A percentile compares a stretch with the other conserved stretches of the same genome.
phyloP scores from a whole-genome alignment of 2,888 invertebrate genomes.

The Calliopum simillimum region DNA sequence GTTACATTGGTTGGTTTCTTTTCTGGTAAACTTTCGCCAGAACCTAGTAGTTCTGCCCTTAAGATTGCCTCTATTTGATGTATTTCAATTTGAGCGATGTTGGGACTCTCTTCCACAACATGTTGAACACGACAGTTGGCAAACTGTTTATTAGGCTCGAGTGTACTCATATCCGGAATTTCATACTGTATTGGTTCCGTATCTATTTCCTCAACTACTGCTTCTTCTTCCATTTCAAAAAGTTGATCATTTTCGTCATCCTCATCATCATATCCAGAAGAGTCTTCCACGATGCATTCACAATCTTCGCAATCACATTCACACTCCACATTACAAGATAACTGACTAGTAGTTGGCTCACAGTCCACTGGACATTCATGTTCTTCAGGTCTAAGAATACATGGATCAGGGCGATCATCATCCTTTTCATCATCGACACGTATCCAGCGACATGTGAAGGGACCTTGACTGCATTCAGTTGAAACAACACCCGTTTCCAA shows the following conservation, averaged over 20 bases:
- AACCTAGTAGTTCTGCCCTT: slow-evolving; percentile 11
- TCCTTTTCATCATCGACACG: slow-evolving; percentile 51
- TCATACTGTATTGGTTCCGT: neutral
- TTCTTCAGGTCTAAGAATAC: slow-evolving; percentile 47
- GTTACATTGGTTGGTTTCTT: too few species aligned
- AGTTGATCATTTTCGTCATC: slow-evolving; percentile 18
- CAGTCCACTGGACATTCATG: slow-evolving; percentile 62
- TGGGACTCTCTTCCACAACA: slow-evolving; percentile 27
- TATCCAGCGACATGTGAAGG: slow-evolving; percentile 58
- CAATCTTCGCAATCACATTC: slow-evolving; percentile 44
- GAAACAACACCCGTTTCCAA: slow-evolving; percentile 51
- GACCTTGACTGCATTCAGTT: slow-evolving; percentile 60
- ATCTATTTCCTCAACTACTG: slow-evolving; percentile 44
- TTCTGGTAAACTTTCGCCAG: too few species aligned
- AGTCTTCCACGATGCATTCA: slow-evolving; percentile 36
- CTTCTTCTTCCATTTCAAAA: slow-evolving; percentile 25
- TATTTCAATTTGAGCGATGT: slow-evolving; percentile 28
- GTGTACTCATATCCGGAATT: slow-evolving; percentile 24
- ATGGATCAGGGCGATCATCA: slow-evolving; percentile 43
- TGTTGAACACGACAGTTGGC: slow-evolving; percentile 32
- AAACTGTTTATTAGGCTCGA: neutral
- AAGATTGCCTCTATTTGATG: neutral
- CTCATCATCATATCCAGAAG: slow-evolving; percentile 32
- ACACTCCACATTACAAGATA: slow-evolving; percentile 29
- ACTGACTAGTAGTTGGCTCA: slow-evolving; percentile 39